Base-by-base conservation (phyloP, 2,113 vertebrate genomes). In the Caracal caracal region DNA sequence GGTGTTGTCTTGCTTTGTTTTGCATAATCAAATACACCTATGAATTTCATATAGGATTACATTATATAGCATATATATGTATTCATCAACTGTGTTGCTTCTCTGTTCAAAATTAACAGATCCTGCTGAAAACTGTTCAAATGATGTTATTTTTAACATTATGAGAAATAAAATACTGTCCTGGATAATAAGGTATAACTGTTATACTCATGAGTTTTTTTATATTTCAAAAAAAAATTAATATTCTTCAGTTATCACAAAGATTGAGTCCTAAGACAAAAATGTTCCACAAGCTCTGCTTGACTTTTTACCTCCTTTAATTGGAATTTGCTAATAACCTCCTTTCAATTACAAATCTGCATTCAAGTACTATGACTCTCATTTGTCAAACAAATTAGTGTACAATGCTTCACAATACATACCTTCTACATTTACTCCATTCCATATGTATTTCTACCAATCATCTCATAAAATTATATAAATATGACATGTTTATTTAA, bases 121-220 rank as follows among this genome's bases (percentile, higher is more conserved):
- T 83, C n/a, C 47, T 68, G 10, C 33, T 89, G 30, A 94, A 90
- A 90, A 87, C 20, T 53, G 20, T 22, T 95, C 28, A 81, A 94
- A 35, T 82, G 1, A 78, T 83, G 93, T 96, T 90, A 93, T 95
- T 96, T 75, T 95, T 97, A 95, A 83, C 10, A 35, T 13, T 80
- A 28, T 87, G 61, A 95, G 22, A 88, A 97, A 43, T 93, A 91
- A 95, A 87, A 88, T 91, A 51, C 28, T 53, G 66, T 40, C 4
- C 47, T 91, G 53, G 95, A 61, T n/a, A 88, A 76, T 90, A 71
- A 75, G 90, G 10, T 84, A 30, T 83, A 59, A 53, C 28, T 96
- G 20, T 56, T 86, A 15, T 20, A 40, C 8, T 51, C 11, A 76
- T 75, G 40, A 71, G 1, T 84, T 35, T 78, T 30, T 30, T 90